Evolutionary conservation across 2,113 vertebrate species (phyloP), one percentile per base, ranked within the genome.

Genomic region (Sminthopsis crassicaudata): DNA sequence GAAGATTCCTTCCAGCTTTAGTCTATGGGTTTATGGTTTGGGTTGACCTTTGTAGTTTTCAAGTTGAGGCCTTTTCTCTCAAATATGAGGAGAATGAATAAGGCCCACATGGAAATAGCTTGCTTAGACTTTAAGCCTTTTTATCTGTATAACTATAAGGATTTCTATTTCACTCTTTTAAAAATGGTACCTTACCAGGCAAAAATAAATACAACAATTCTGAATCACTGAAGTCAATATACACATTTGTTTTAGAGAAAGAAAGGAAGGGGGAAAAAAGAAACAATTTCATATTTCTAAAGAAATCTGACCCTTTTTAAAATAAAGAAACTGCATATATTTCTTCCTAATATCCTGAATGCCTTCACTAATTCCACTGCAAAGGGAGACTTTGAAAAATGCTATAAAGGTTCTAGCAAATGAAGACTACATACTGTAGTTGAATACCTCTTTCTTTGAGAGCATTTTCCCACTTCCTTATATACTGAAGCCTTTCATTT

Each of bases 401-500:
- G 19, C 36, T 53, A 0, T 23, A 92, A 95, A 48, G 30, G 30
- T 92, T 94, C 57, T 91, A 92, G 23, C 11, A 46, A 42, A 92
- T 42, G 57, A 91, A 53, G 1, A 23, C 52, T 51, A 76, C 25
- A 92, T 91, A 93, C 50, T 93, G 4, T 27, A 57, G 53, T 51
- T 10, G 24, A 57, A 30, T 1, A 53, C 7, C 8, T 90, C 60
- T 93, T 24, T 30, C 48, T 51, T 90, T 91, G 42, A 92, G 46
- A 60, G 16, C 27, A 67, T 89, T 95, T 93, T 50, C 48, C 89
- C 4, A 53, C 46, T 93, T 46, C 91, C 91, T 90, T 51, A 76
- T n/a, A 57, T 90, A 91, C 0, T 42, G 46, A 89, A 94, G 42
- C 52, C 90, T 96, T 94, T n/a, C 89, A 67, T 89, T 95, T 94